Percentiles rank a stretch among this genome's conserved stretches.
Conservation (phyloP, 2,113 vertebrate genomes). For the Alethe castanea region DNA sequence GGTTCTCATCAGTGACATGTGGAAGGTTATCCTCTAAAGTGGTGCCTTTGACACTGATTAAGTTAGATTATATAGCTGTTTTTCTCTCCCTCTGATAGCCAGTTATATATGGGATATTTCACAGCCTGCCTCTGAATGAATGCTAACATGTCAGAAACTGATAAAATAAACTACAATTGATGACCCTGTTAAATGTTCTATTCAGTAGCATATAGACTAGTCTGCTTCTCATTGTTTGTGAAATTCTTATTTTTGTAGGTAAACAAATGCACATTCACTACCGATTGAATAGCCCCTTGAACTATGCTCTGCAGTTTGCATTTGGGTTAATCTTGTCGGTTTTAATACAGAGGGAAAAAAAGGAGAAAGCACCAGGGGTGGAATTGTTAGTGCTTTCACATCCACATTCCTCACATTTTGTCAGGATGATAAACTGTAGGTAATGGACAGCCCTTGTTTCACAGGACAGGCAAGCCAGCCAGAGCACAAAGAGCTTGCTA, state of each 20-base stretch:
- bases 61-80: constrained; percentile 58
- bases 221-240: constrained; percentile 70
- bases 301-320: constrained; percentile 73
- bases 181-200: constrained; percentile 70
- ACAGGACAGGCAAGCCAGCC: constrained; percentile 57
- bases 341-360: constrained; percentile 73
- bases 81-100: constrained; percentile 62
- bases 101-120: constrained; percentile 51
- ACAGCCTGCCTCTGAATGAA: constrained; percentile 54
- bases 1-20: background rate
- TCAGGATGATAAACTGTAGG: constrained; percentile 81
- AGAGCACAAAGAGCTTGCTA: constrained; percentile 66
- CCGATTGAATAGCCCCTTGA: constrained; percentile 79
- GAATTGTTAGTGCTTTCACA: constrained; percentile 73
- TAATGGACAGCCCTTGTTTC: constrained; percentile 71
- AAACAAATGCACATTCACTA: constrained; percentile 80
- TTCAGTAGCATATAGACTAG: constrained; percentile 65
- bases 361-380: constrained; percentile 72
- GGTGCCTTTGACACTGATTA: constrained; percentile 61
- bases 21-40: constrained; percentile 11
- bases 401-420: constrained; percentile 75
- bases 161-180: constrained; percentile 75
- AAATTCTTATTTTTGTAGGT: constrained; percentile 80
- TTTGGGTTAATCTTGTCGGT: constrained; percentile 81
- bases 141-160: constrained; percentile 70